Percentiles rank a stretch among this genome's conserved stretches.
These are phyloP conservation scores for Dendrocopos noguchii DNA, from an alignment of 2,113 vertebrate genomes.

Conservation along the genomic window DNA sequence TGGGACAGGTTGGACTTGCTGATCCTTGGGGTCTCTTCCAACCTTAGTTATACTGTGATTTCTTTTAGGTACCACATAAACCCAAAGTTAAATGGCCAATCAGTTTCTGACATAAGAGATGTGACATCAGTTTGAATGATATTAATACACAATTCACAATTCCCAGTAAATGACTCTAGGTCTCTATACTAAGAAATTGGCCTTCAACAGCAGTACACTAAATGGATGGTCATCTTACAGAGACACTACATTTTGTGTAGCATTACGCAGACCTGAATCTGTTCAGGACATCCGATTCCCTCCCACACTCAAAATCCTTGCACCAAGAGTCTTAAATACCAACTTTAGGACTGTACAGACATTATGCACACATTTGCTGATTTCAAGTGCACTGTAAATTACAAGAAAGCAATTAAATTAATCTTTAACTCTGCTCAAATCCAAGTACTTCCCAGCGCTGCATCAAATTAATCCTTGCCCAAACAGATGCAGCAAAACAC, in stretches of 20 bases:
- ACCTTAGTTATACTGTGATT: too few relatives aligned
- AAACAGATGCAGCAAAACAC: neutral
- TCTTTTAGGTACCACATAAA: rapidly evolving
- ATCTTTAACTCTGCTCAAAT: neutral
- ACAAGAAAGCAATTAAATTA: neutral
- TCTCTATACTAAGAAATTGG: neutral
- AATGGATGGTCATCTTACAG: neutral
- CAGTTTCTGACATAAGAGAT: neutral
- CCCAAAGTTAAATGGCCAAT: neutral
- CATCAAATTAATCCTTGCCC: neutral
- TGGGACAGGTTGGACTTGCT: too few relatives aligned
- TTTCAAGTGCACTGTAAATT: neutral
- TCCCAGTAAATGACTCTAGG: neutral
- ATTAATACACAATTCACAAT: neutral
- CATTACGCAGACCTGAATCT: neutral
- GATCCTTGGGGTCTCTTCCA: too few relatives aligned
- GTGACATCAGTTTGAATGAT: neutral
- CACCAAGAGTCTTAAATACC: neutral
- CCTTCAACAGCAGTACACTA: neutral
- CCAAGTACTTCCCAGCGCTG: neutral
- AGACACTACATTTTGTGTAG: neutral
- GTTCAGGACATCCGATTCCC: neutral
- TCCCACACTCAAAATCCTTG: neutral
- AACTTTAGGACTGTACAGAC: neutral
- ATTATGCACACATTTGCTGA: neutral